phyloP scores from a whole-genome alignment of 2,888 invertebrate genomes.

The Serripes groenlandicus region DNA sequence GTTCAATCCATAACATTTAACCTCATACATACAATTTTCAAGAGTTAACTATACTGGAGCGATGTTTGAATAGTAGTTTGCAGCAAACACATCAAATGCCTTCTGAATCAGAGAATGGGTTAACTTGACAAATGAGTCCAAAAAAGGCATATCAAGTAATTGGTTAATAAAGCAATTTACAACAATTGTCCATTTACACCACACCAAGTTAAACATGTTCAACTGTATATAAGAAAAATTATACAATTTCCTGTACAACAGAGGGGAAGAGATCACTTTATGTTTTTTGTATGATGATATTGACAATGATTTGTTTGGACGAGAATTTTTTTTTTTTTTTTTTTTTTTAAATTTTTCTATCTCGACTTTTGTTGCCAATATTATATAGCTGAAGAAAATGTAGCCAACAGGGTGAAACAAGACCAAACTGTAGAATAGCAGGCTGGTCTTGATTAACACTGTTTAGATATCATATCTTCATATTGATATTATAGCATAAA shows the following conservation, averaged over 20 bases:
- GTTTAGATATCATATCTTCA: neutral
- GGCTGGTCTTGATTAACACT: neutral
- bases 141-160: neutral
- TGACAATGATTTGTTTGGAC: neutral
- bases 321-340: neutral
- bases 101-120: too few species aligned
- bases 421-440: neutral
- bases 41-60: too few species aligned
- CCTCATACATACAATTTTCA: too few species aligned
- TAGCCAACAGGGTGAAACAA: neutral
- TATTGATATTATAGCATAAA: neutral
- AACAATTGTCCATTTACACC: too few species aligned
- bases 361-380: neutral
- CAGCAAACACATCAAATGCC: too few species aligned
- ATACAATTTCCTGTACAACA: neutral
- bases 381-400: neutral
- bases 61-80: too few species aligned
- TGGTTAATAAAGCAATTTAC: neutral
- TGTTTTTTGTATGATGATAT: neutral
- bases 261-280: neutral
- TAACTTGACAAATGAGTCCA: neutral
- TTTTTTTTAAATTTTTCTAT: neutral
- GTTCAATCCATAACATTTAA: too few species aligned
- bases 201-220: neutral
- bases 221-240: neutral